Evolutionary conservation across 1,140 invertebrate species (phyloP).

Genomic region (Eriocheir sinensis): DNA sequence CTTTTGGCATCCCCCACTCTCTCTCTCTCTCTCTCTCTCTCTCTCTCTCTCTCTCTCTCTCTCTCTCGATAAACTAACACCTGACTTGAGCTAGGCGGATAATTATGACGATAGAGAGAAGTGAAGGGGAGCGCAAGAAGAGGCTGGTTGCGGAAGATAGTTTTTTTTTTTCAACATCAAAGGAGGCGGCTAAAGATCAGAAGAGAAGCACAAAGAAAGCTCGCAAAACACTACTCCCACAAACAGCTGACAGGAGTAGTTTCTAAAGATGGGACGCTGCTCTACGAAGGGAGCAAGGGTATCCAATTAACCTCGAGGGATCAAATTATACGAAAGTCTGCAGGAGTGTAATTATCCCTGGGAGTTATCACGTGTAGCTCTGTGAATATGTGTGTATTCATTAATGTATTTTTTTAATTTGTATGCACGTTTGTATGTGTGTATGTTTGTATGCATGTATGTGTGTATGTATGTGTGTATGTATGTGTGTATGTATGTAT

Average conservation of each 20-base stretch:
- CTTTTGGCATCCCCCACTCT: not conserved
- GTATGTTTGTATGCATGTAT: slow-evolving; percentile 58
- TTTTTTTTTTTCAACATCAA: no score
- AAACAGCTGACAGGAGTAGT: not conserved
- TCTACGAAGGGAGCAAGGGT: no score
- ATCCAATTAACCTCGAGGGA: no score
- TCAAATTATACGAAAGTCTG: not conserved
- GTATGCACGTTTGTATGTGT: slow-evolving; percentile 43
- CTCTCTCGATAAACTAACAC: not conserved
- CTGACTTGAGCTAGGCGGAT: not conserved
- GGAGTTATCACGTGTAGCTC: not conserved
- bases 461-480: slow-evolving; percentile 35
- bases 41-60: not conserved
- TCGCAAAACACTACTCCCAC: no score
- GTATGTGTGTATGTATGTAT: slow-evolving; percentile 9
- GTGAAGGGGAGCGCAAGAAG: no score
- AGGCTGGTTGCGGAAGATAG: no score
- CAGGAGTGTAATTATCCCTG: not conserved
- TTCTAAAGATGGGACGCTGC: not conserved
- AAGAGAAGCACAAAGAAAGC: no score
- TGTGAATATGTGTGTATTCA: not conserved
- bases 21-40: not conserved
- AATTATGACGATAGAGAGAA: no score
- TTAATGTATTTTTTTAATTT: not conserved
- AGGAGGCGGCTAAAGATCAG: no score